A percentile compares a stretch with the other conserved stretches of the same genome.
These are phyloP conservation scores for Pseudomyrmex concolor DNA, from an alignment of 1,140 invertebrate species.

Conservation along the genomic window DNA sequence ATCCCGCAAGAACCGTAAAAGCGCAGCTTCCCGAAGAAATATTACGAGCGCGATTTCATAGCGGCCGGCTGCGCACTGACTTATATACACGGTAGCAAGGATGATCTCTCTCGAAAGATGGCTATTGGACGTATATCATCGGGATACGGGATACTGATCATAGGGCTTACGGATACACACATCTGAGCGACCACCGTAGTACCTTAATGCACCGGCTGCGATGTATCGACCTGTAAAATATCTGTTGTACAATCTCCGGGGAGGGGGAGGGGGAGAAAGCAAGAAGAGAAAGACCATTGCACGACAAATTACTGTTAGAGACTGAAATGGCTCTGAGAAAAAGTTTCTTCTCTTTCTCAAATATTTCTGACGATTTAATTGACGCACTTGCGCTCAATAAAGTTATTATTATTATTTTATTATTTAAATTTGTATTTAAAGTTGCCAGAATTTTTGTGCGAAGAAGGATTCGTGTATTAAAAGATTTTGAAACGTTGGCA, in stretches of 20 bases:
- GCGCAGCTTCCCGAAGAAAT: conserved; percentile 63
- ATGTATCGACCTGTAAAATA: conserved; percentile 50
- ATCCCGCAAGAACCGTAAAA: conserved; percentile 74
- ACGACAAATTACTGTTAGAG: conserved; percentile 28
- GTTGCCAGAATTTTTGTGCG: neutral
- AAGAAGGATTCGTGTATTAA: too few species aligned
- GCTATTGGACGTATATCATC: conserved; percentile 56
- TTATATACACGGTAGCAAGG: conserved; percentile 42
- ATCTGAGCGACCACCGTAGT: neutral
- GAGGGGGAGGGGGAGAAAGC: neutral
- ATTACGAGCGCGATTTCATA: conserved; percentile 68
- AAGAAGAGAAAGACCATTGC: neutral
- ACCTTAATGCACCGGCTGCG: conserved; percentile 29
- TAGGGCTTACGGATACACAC: conserved; percentile 49
- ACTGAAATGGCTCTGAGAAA: neutral
- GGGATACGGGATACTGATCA: conserved; percentile 56
- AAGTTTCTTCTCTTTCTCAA: neutral
- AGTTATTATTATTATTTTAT: neutral
- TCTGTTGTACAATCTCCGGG: conserved; percentile 11
- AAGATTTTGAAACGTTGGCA: neutral
- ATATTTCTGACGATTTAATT: neutral
- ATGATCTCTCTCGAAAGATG: conserved; percentile 58
- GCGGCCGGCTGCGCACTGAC: conserved; percentile 27
- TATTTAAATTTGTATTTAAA: neutral
- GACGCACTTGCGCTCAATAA: neutral